These are phyloP conservation scores for Yponomeuta evonymella DNA, from an alignment of 2,888 invertebrate species.

Conservation along the genomic window DNA sequence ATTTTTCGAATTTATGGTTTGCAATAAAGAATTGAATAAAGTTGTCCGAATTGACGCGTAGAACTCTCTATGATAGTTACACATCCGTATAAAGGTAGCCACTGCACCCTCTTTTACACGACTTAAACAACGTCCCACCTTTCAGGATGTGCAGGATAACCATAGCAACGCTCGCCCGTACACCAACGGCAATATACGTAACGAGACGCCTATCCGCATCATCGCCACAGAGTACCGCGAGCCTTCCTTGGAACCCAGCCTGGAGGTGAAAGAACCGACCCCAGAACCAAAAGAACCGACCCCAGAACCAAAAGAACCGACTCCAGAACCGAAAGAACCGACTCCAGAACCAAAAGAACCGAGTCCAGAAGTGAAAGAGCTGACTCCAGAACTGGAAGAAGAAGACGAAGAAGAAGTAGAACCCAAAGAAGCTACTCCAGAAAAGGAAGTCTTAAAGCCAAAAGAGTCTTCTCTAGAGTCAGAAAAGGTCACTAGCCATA, in stretches of 20 bases:
- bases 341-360: constrained; percentile 27
- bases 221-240: constrained; percentile 59
- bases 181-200: constrained; percentile 61
- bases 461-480: constrained; percentile 23
- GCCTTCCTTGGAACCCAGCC: constrained; percentile 37
- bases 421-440: constrained; percentile 22
- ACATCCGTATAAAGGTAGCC: too few relatives aligned
- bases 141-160: constrained; percentile 21
- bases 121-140: neutral
- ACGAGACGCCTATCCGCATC: constrained; percentile 59
- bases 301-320: constrained; percentile 19
- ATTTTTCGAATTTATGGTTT: too few relatives aligned
- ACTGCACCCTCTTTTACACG: too few relatives aligned
- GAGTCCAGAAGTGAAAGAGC: constrained; percentile 27
- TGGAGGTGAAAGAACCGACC: constrained; percentile 30
- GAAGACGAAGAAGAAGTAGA: constrained; percentile 14
- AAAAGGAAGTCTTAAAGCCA: constrained; percentile 26
- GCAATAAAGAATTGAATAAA: too few relatives aligned
- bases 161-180: constrained; percentile 49
- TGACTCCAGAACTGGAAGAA: constrained; percentile 19
- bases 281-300: constrained; percentile 20
- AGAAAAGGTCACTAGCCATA: constrained; percentile 20
- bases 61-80: too few relatives aligned
- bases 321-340: constrained; percentile 23
- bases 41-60: too few relatives aligned